These are phyloP conservation scores for Hirtodrosophila confusa DNA, from an alignment of 2,888 invertebrate species.

Conservation along the genomic window DNA sequence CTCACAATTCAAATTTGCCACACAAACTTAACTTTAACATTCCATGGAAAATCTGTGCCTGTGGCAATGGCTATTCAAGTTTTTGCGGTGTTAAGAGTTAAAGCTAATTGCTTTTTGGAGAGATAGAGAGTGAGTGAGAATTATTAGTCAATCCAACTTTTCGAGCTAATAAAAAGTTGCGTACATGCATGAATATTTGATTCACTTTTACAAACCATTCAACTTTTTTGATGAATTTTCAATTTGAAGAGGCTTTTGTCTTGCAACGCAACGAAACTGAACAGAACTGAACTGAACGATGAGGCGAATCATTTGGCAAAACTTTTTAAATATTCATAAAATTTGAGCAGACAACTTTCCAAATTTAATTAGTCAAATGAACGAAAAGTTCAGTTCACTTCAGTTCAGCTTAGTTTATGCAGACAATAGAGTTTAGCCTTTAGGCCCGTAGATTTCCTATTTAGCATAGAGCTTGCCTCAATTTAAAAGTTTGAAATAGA, in stretches of 20 bases:
- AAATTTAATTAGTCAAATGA: conserved; percentile 79
- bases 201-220: conserved; percentile 63
- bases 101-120: conserved; percentile 69
- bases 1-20: background rate
- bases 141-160: conserved; percentile 77
- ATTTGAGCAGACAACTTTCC: conserved; percentile 63
- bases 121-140: conserved; percentile 19
- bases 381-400: conserved; percentile 58
- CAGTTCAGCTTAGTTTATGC: conserved; percentile 15
- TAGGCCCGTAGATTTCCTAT: conserved; percentile 34
- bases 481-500: conserved; percentile 63
- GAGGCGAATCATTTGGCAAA: conserved; percentile 58
- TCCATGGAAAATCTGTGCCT: conserved; percentile 1
- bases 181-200: conserved; percentile 76
- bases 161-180: conserved; percentile 69
- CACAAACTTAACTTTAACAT: conserved; percentile 29
- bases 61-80: conserved; percentile 20
- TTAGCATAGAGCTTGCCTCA: conserved; percentile 12
- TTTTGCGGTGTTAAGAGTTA: conserved; percentile 26
- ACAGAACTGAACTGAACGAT: conserved; percentile 18
- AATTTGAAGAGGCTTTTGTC: conserved; percentile 73
- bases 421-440: conserved; percentile 38
- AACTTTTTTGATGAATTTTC: conserved; percentile 81
- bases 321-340: conserved; percentile 78
- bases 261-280: conserved; percentile 16